These are phyloP conservation scores for Eumerus sabulonum DNA, from an alignment of 2,888 invertebrate genomes.

Conservation along the genomic window DNA sequence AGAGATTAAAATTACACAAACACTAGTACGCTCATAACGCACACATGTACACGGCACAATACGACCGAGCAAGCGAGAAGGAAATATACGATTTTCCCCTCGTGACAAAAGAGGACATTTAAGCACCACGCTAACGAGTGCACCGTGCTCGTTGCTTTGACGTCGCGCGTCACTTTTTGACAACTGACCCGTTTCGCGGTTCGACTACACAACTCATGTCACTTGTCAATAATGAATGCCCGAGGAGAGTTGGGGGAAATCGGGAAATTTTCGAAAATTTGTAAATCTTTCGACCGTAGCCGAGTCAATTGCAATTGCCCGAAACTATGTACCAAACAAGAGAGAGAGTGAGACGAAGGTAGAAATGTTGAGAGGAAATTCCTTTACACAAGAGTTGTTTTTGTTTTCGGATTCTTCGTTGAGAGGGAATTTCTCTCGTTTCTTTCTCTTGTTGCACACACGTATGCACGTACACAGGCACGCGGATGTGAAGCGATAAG, in stretches of 20 bases:
- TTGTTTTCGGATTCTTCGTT: slow-evolving; percentile 21
- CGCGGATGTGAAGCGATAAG: too few species aligned
- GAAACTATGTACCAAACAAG: slow-evolving; percentile 28
- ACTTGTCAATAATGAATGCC: slow-evolving; percentile 17
- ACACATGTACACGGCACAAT: slow-evolving; percentile 12
- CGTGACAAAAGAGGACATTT: slow-evolving; percentile 1
- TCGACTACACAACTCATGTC: slow-evolving; percentile 22
- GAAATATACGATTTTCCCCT: too few species aligned
- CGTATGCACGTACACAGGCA: slow-evolving; percentile 34
- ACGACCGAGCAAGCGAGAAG: slow-evolving; percentile 35
- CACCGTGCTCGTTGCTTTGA: background rate
- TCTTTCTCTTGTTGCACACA: slow-evolving; percentile 64
- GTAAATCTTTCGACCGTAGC: slow-evolving; percentile 27
- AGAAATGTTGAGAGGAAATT: slow-evolving; percentile 48
- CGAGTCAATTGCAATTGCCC: slow-evolving; percentile 49
- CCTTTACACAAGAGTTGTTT: slow-evolving; percentile 67
- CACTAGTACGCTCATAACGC: background rate
- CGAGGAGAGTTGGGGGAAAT: too few species aligned
- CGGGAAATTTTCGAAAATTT: too few species aligned
- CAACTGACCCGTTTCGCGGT: background rate
- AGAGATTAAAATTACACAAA: slow-evolving; percentile 19
- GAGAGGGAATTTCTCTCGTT: slow-evolving; percentile 47
- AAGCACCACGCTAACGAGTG: too few species aligned
- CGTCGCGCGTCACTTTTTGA: slow-evolving; percentile 39
- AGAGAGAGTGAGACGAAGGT: slow-evolving; percentile 42